Evolutionary conservation across 2,888 invertebrate genomes (phyloP).

Genomic region (Rhagonycha lutea): DNA sequence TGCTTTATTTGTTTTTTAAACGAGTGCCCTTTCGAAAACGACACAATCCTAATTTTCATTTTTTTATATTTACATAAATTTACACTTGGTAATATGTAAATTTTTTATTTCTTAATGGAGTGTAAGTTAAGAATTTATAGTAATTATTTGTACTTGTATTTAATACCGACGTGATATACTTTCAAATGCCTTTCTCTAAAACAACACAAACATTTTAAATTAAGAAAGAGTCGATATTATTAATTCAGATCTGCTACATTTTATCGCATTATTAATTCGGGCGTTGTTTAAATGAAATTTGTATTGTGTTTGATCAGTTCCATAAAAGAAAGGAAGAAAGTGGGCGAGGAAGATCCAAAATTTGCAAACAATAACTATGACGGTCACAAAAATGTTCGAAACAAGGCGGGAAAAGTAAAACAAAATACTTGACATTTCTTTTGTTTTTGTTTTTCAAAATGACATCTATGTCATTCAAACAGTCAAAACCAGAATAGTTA

Average conservation of each 20-base stretch:
- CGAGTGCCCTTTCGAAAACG: not conserved
- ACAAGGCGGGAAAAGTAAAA: not conserved
- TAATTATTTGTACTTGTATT: slow-evolving; percentile 3
- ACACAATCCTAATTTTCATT: not conserved
- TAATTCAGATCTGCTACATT: not conserved
- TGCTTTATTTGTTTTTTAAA: not conserved
- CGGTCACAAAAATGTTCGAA: not conserved
- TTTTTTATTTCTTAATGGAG: not conserved
- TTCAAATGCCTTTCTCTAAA: slow-evolving; percentile 13
- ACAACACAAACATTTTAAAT: slow-evolving; percentile 11
- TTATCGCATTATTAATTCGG: not conserved
- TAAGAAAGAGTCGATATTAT: slow-evolving; percentile 12
- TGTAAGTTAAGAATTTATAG: not conserved
- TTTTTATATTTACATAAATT: not conserved
- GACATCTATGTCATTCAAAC: no score
- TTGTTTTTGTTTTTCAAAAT: not conserved
- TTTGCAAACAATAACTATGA: not conserved
- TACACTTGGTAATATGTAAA: not conserved
- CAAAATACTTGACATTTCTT: not conserved
- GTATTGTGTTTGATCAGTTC: not conserved
- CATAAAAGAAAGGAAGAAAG: not conserved
- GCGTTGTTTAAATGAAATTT: not conserved
- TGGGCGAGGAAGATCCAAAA: not conserved
- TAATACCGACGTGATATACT: slow-evolving; percentile 13
- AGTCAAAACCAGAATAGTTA: no score